These are phyloP conservation scores for Pseudorasbora parva DNA, from an alignment of 2,113 vertebrate species.

Conservation along the genomic window DNA sequence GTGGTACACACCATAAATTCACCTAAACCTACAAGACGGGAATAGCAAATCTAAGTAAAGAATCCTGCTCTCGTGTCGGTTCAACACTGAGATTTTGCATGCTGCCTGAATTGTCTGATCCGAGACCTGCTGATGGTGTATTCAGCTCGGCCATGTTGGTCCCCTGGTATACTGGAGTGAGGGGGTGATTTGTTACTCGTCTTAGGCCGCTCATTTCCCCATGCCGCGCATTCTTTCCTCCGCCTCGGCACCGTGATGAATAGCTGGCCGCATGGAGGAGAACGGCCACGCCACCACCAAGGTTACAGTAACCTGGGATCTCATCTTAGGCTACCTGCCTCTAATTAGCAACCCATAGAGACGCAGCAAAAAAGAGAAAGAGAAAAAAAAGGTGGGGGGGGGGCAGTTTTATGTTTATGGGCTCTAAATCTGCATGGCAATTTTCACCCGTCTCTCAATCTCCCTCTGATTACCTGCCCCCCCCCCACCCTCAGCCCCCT, in stretches of 20 bases:
- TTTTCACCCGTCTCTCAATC: constrained; percentile 71
- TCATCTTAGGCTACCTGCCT: constrained; percentile 74
- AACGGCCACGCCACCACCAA: constrained; percentile 77
- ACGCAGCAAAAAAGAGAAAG: constrained; percentile 22
- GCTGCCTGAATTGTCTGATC: constrained; percentile 31
- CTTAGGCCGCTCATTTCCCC: constrained; percentile 73
- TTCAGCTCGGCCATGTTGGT: constrained; percentile 60
- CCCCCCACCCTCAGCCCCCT: constrained; percentile 42
- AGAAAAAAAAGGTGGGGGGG: constrained; percentile 45
- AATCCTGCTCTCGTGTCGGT: not conserved
- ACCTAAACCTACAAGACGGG: not conserved
- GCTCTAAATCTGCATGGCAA: constrained; percentile 81
- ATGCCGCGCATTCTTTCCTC: constrained; percentile 75
- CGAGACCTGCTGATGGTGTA: constrained; percentile 28
- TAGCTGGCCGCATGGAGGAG: constrained; percentile 74
- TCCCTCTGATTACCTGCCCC: constrained; percentile 72
- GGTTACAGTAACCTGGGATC: constrained; percentile 78
- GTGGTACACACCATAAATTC: not conserved
- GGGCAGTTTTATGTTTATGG: constrained; percentile 68
- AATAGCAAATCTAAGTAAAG: not conserved
- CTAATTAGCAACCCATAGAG: constrained; percentile 72
- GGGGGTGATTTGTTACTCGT: constrained; percentile 80
- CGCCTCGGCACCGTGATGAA: constrained; percentile 73
- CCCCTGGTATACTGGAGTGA: constrained; percentile 67
- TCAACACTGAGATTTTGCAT: not conserved